Evolutionary conservation across 2,113 vertebrate genomes (phyloP).

Genomic region (Menidia beryllina): DNA sequence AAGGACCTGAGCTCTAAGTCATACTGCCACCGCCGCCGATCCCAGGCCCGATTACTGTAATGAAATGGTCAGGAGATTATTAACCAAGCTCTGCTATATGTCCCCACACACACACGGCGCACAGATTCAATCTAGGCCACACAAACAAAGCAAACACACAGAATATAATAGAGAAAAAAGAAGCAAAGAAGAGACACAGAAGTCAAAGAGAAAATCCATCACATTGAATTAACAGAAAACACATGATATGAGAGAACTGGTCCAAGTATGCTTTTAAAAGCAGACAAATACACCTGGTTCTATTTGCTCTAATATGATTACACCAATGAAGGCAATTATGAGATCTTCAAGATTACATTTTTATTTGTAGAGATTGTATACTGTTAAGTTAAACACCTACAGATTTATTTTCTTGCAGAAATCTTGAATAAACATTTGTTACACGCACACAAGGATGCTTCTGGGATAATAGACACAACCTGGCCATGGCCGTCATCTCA

Average conservation of each 20-base stretch:
- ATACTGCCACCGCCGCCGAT: constrained; percentile 83
- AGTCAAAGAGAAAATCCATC: constrained; percentile 36
- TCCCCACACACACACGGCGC: constrained; percentile 36
- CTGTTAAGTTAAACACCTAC: neutral
- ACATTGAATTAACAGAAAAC: constrained; percentile 13
- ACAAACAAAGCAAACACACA: constrained; percentile 43
- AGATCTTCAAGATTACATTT: neutral
- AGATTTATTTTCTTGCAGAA: neutral
- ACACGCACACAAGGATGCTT: no score
- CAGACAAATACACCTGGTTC: neutral
- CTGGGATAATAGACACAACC: no score
- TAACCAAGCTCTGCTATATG: constrained; percentile 78
- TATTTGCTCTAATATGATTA: neutral
- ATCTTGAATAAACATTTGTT: neutral
- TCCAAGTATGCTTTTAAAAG: constrained; percentile 3
- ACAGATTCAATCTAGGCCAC: constrained; percentile 52
- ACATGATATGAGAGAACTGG: constrained; percentile 13
- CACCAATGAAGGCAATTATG: no score
- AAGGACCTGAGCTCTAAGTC: constrained; percentile 82
- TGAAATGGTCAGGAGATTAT: constrained; percentile 86
- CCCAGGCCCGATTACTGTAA: constrained; percentile 85
- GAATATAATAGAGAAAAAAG: constrained; percentile 29
- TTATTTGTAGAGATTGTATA: no score
- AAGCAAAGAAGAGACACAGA: constrained; percentile 28
- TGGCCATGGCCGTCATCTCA: neutral